A percentile compares a stretch with the other conserved stretches of the same genome.
These are phyloP conservation scores for Bradypodion ventrale DNA, from an alignment of 2,797 vertebrate species.

Conservation along the genomic window DNA sequence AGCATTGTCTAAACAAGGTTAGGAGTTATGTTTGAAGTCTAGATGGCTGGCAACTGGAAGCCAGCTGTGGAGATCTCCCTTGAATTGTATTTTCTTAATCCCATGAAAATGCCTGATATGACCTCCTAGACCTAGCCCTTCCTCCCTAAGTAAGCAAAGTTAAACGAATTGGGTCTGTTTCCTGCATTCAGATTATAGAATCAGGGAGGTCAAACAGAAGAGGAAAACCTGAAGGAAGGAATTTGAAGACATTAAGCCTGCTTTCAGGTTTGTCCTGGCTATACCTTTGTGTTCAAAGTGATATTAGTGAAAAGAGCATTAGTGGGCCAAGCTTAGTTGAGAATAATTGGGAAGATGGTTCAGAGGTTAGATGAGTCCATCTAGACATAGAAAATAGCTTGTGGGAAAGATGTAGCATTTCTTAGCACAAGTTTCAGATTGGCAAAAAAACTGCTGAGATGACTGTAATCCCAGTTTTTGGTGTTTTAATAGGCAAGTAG, in stretches of 20 bases:
- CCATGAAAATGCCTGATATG: conserved; percentile 38
- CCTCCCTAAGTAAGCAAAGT: rapidly evolving
- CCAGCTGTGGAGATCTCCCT: conserved; percentile 20
- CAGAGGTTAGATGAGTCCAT: neutral
- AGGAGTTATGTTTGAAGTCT: conserved; percentile 48
- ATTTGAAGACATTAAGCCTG: neutral
- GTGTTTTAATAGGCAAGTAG: conserved; percentile 59
- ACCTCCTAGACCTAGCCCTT: neutral
- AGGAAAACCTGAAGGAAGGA: rapidly evolving
- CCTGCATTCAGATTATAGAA: neutral
- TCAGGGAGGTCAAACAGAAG: neutral
- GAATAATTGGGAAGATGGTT: neutral
- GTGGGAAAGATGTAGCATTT: conserved; percentile 15
- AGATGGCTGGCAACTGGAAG: conserved; percentile 50
- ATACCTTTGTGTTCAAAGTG: rapidly evolving
- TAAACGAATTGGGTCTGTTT: neutral
- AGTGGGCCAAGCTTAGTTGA: neutral
- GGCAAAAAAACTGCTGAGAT: conserved; percentile 50
- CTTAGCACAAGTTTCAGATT: conserved; percentile 26
- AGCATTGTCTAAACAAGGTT: conserved; percentile 37
- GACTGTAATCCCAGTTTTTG: conserved; percentile 55
- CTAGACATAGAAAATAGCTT: neutral
- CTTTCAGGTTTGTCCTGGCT: conserved; percentile 7
- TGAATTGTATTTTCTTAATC: neutral
- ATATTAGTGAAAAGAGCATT: neutral